These are phyloP conservation scores for Amphiura filiformis DNA, from an alignment of 35 echinoderm and acorn worm species.

Conservation along the genomic window DNA sequence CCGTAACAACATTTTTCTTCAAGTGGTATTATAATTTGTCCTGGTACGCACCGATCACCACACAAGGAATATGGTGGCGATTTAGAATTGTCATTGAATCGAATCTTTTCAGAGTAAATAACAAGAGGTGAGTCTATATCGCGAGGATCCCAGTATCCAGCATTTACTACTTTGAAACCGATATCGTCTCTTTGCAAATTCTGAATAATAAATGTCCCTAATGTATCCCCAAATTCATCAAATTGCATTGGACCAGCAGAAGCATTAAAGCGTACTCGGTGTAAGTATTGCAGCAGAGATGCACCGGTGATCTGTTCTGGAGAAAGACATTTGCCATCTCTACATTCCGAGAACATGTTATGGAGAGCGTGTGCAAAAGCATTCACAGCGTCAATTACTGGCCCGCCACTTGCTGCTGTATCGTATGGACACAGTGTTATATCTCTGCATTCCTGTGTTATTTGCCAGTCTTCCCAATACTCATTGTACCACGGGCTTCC, in stretches of 20 bases:
- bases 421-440: background rate
- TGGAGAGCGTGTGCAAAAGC: slow-evolving; percentile 22
- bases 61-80: background rate
- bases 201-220: slow-evolving; percentile 21
- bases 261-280: slow-evolving; percentile 9
- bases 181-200: slow-evolving; percentile 1
- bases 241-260: slow-evolving; percentile 11
- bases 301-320: background rate
- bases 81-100: background rate
- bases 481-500: slow-evolving; percentile 7
- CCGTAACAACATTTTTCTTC: slow-evolving; percentile 23
- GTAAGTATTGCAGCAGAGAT: background rate
- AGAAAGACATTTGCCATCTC: background rate
- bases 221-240: slow-evolving; percentile 28
- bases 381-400: slow-evolving; percentile 42
- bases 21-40: background rate
- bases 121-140: background rate
- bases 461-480: background rate
- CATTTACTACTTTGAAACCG: background rate
- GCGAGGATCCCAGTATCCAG: background rate
- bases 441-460: background rate
- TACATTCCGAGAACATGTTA: slow-evolving; percentile 2
- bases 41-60: background rate
- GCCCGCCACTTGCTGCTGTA: background rate
- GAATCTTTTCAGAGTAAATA: background rate